These are phyloP conservation scores for Venturia canescens DNA, from an alignment of 1,140 invertebrate species.

Conservation along the genomic window DNA sequence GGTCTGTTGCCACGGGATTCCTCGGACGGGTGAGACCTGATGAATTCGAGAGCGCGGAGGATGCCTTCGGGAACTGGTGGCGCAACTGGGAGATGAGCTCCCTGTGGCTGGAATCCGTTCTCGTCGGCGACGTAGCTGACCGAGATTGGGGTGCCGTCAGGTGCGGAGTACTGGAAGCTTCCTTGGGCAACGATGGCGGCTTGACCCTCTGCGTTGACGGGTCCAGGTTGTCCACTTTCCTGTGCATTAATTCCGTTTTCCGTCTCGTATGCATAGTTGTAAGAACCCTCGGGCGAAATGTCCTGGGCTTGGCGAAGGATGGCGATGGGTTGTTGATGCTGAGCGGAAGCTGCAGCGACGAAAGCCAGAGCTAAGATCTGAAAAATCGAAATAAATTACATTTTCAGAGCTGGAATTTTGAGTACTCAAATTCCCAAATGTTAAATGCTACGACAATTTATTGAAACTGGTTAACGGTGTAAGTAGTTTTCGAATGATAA, in stretches of 20 bases:
- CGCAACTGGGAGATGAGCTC: conserved; percentile 77
- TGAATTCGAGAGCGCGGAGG: conserved; percentile 73
- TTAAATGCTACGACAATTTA: no score
- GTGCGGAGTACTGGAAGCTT: conserved; percentile 77
- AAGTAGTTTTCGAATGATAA: no score
- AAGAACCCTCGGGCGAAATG: conserved; percentile 69
- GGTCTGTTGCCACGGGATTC: no score
- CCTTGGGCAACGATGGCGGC: conserved; percentile 75
- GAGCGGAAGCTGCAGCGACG: conserved; percentile 56
- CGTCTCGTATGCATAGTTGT: conserved; percentile 78
- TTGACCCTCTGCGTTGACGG: conserved; percentile 76
- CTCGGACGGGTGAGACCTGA: conserved; percentile 62
- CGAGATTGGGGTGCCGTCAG: conserved; percentile 76
- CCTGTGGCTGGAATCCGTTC: conserved; percentile 78
- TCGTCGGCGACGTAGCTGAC: conserved; percentile 79
- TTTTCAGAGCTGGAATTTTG: no score
- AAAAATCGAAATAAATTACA: conserved; percentile 44
- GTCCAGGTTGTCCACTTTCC: conserved; percentile 77
- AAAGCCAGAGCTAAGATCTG: conserved; percentile 66
- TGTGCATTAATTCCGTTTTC: conserved; percentile 80
- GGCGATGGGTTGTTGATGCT: conserved; percentile 54
- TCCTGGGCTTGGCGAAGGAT: conserved; percentile 71
- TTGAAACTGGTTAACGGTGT: neutral
- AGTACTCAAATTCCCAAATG: no score
- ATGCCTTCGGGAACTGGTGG: conserved; percentile 72